Evolutionary conservation across 2,113 vertebrate species (phyloP).

Genomic region (Tragelaphus imberbis): DNA sequence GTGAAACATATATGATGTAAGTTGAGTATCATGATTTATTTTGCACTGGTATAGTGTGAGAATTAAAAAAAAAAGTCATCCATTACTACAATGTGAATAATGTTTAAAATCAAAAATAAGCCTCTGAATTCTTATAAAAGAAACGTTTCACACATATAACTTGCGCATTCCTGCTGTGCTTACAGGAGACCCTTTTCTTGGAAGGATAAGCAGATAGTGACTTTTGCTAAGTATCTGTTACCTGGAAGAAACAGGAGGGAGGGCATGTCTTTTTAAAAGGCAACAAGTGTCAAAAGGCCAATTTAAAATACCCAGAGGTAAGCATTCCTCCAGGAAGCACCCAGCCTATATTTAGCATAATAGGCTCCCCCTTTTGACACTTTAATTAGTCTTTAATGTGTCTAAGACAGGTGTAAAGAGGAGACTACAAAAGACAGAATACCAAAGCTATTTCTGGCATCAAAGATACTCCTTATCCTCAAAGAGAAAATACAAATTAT

Average conservation of each 20-base stretch:
- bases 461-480: slow-evolving; percentile 59
- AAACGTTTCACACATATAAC: background rate
- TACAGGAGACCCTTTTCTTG: background rate
- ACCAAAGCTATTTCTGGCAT: slow-evolving; percentile 59
- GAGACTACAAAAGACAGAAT: slow-evolving; percentile 61
- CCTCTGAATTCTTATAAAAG: background rate
- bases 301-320: slow-evolving; percentile 38
- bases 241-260: background rate
- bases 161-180: background rate
- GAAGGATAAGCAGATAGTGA: background rate
- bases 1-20: background rate
- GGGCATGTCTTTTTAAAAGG: background rate
- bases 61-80: background rate
- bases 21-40: background rate
- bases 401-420: slow-evolving; percentile 59
- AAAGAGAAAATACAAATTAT: slow-evolving; percentile 71
- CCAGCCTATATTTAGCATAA: slow-evolving; percentile 64
- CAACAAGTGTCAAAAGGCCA: slow-evolving; percentile 68
- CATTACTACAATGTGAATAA: background rate
- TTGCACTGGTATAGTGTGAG: background rate
- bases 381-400: slow-evolving; percentile 71
- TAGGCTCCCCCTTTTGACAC: slow-evolving; percentile 59
- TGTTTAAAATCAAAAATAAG: slow-evolving; percentile 1
- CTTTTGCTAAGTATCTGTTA: slow-evolving; percentile 17
- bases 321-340: slow-evolving; percentile 25